phyloP scores from a whole-genome alignment of 2,797 vertebrate genomes.

The Aselliscus stoliczkanus region DNA sequence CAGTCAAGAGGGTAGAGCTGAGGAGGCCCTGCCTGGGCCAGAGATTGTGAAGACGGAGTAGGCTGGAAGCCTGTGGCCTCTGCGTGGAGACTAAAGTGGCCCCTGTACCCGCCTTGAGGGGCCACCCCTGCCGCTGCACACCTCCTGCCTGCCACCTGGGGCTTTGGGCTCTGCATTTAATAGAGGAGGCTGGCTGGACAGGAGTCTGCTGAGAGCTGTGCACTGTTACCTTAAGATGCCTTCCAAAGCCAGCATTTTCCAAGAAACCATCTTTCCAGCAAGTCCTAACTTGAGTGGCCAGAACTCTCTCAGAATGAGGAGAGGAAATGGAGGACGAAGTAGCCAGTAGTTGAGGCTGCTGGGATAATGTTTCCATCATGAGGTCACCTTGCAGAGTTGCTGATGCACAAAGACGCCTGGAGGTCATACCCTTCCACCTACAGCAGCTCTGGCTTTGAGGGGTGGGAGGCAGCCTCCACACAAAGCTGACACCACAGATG shows the following conservation, averaged over 20 bases:
- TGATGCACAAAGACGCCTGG: accelerated
- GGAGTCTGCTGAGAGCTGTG: neutral
- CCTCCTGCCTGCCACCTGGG: neutral
- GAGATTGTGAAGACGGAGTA: too few species aligned
- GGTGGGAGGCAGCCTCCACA: accelerated
- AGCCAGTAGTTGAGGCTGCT: neutral
- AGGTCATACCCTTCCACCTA: neutral
- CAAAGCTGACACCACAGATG: neutral
- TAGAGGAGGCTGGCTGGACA: neutral
- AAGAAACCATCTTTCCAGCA: neutral
- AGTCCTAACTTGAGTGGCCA: neutral
- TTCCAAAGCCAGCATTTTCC: neutral
- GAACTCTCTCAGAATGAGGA: neutral
- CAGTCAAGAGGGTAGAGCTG: neutral
- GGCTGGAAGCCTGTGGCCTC: neutral
- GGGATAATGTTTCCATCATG: neutral
- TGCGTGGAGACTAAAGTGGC: neutral
- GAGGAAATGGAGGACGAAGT: neutral
- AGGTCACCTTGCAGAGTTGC: neutral
- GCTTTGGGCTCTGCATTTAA: accelerated
- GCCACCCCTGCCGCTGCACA: neutral
- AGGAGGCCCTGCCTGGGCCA: accelerated
- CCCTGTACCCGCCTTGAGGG: neutral
- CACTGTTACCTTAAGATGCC: neutral
- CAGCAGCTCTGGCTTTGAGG: neutral